Evolutionary conservation across 2,888 invertebrate genomes (phyloP), one percentile per base, ranked within the genome.

Genomic region (Chloroclysta siterata): DNA sequence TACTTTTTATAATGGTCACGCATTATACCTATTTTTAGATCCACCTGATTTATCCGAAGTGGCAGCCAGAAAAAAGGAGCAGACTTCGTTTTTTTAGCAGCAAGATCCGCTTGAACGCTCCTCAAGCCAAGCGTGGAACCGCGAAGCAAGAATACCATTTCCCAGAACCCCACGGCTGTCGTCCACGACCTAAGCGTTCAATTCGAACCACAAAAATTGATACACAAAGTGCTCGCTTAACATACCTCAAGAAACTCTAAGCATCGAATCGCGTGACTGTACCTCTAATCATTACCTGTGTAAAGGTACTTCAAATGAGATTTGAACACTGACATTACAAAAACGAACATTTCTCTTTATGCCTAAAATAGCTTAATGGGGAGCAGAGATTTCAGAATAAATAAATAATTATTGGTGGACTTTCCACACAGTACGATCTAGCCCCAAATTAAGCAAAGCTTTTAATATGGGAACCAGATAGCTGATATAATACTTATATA

Each of bases 251-350:
- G 61, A 68, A 75, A 73, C 74, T 70, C 71, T 83, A 81, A 82
- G 75, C 72, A 64, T 62, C 65, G 65, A 61, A 76, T 83, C 75
- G 83, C 83, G 83, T 83, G 83, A 73, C 72, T 58, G 14, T 63
- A 53, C 53, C 66, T 68, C 65, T 69, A 65, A 72, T 66, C 72
- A 73, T 76, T 76, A 73, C 78, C 74, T 61, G 50, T 59, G 61
- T 54, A 71, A 74, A 64, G 60, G 56, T 63, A 72, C 66, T 68
- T 73, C 66, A 68, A 77, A 75, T 71, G 61, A 71, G 65, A 73
- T 65, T 72, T 71, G 70, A 72, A 71, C 63, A 76, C 73, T 66
- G 70, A 66, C 71, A 65, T 74, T 74, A 60, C 58, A 52, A 64
- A 65, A 72, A 69, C 60, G 47, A 72, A 71, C 72, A 64, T 42